These are phyloP conservation scores for Ispidina picta DNA, from an alignment of 2,797 vertebrate genomes.

Conservation along the genomic window DNA sequence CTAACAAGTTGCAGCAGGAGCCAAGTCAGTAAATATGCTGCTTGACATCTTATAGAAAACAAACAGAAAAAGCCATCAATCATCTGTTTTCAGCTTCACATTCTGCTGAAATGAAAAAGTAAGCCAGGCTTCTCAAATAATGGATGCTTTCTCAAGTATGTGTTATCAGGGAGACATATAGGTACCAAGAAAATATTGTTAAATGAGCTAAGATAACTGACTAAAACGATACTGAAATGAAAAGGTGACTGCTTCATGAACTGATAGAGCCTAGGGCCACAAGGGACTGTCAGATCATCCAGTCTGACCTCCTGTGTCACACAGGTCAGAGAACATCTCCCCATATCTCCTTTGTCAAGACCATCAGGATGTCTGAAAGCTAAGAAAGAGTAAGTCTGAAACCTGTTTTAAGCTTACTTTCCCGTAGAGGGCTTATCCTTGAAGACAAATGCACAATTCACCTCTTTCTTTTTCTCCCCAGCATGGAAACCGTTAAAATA, in stretches of 20 bases:
- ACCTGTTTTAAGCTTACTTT: not conserved
- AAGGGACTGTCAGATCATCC: not conserved
- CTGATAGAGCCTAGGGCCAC: not conserved
- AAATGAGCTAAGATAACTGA: constrained; percentile 67
- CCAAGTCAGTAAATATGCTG: constrained; percentile 64
- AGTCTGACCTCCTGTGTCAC: not conserved
- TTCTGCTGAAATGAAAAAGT: constrained; percentile 34
- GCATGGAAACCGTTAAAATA: not conserved
- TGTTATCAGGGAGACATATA: constrained; percentile 35
- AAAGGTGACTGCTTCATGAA: constrained; percentile 60
- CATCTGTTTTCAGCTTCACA: constrained; percentile 46
- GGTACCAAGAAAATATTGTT: constrained; percentile 43
- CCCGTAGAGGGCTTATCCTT: not conserved
- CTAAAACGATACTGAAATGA: constrained; percentile 50
- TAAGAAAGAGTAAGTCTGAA: not conserved
- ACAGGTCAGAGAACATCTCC: not conserved
- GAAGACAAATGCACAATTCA: not conserved
- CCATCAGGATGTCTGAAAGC: not conserved
- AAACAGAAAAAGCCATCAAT: constrained; percentile 70
- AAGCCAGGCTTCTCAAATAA: constrained; percentile 44
- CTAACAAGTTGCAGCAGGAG: constrained; percentile 69
- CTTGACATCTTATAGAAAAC: constrained; percentile 75
- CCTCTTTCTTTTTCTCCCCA: not conserved
- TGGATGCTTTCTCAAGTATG: constrained; percentile 39
- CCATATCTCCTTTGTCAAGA: not conserved